Evolutionary conservation across 2,888 invertebrate species (phyloP).

Genomic region (Drosophila anomelani): DNA sequence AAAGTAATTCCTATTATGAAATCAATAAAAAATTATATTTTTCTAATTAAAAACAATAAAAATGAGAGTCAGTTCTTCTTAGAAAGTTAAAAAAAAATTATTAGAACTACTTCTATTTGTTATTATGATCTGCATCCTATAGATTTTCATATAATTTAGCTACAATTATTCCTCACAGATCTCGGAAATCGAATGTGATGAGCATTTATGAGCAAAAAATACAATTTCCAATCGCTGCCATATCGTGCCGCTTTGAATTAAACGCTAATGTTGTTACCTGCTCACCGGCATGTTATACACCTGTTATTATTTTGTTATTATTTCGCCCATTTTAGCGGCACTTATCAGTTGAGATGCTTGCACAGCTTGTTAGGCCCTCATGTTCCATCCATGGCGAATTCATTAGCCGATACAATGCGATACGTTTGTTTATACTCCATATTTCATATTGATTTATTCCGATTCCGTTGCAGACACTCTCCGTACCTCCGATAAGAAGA

Average conservation of each 20-base stretch:
- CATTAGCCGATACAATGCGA: slow-evolving; percentile 51
- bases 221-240: slow-evolving; percentile 6
- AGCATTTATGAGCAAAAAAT: not conserved
- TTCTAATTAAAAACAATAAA: too few relatives aligned
- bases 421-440: slow-evolving; percentile 5
- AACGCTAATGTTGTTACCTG: slow-evolving; percentile 15
- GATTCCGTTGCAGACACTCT: slow-evolving; percentile 17
- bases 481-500: slow-evolving; percentile 53
- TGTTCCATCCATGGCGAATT: slow-evolving; percentile 38
- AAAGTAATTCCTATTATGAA: not conserved
- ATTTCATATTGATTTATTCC: slow-evolving; percentile 18
- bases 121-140: not conserved
- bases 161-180: not conserved
- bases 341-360: slow-evolving; percentile 33
- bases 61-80: not conserved
- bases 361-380: slow-evolving; percentile 25
- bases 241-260: slow-evolving; percentile 33
- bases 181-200: not conserved
- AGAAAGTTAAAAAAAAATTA: not conserved
- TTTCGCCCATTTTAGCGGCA: slow-evolving; percentile 23
- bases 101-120: not conserved
- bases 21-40: too few relatives aligned
- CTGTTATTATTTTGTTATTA: slow-evolving; percentile 38
- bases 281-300: slow-evolving; percentile 20
- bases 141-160: not conserved